Percentiles rank a stretch among this genome's conserved stretches.
Conservation (phyloP, 2,113 vertebrate species). For the Cervus canadensis region DNA sequence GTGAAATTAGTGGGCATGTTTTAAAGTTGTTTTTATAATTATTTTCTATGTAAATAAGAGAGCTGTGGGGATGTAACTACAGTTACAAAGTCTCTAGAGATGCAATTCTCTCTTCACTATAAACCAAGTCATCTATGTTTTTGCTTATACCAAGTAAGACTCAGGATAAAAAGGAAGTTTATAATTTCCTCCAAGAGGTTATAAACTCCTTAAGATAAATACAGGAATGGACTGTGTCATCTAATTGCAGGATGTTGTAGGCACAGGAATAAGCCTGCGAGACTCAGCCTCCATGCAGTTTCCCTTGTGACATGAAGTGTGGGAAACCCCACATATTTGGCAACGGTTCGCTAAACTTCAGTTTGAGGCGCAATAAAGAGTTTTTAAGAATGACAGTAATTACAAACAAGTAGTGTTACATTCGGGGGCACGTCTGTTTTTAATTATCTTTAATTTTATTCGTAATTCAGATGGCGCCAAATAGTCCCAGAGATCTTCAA, state of each 20-base stretch:
- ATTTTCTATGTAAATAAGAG: neutral
- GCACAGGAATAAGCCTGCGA: neutral
- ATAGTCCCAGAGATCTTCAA: neutral
- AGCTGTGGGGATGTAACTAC: accelerated
- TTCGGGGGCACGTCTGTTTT: slow-evolving; percentile 35
- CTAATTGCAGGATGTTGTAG: slow-evolving; percentile 29
- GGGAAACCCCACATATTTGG: slow-evolving; percentile 40
- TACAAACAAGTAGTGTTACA: neutral
- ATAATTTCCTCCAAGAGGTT: slow-evolving; percentile 37
- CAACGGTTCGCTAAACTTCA: slow-evolving; percentile 22
- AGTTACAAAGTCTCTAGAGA: neutral
- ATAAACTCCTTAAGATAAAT: slow-evolving; percentile 51
- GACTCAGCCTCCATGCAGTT: neutral
- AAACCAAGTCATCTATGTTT: neutral
- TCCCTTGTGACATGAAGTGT: neutral
- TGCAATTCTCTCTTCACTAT: neutral
- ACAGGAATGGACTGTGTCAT: neutral
- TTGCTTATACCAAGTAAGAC: neutral
- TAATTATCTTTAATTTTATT: neutral
- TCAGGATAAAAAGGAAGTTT: slow-evolving; percentile 43
- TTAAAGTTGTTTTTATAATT: neutral
- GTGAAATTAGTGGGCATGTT: neutral
- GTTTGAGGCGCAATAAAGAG: slow-evolving; percentile 31
- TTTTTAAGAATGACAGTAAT: slow-evolving; percentile 1
- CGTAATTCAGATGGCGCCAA: neutral